Evolutionary conservation across 2,888 invertebrate genomes (phyloP).

Genomic region (Nesidiocoris tenuis): DNA sequence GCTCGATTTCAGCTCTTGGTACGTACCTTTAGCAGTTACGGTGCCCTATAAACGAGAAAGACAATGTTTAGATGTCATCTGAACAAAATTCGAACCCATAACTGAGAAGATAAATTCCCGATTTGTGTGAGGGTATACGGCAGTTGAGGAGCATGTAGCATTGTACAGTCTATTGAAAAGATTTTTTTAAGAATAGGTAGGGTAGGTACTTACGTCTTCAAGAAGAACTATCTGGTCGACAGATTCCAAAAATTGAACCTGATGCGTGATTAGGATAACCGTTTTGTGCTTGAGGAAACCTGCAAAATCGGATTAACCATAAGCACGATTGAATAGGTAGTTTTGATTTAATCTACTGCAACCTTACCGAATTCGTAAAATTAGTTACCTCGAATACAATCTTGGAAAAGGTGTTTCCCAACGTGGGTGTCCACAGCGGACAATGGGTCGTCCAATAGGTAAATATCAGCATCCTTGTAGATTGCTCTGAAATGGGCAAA

Average conservation of each 20-base stretch:
- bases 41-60: slow-evolving; percentile 56
- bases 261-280: slow-evolving; percentile 78
- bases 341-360: no score
- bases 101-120: no score
- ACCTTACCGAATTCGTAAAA: no score
- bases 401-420: slow-evolving; percentile 59
- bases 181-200: no score
- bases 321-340: no score
- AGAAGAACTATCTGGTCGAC: slow-evolving; percentile 62
- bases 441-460: slow-evolving; percentile 61
- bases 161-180: no score
- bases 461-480: slow-evolving; percentile 60
- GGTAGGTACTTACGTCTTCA: slow-evolving; percentile 56
- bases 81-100: no score
- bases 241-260: slow-evolving; percentile 72
- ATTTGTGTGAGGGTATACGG: no score
- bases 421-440: slow-evolving; percentile 61
- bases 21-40: slow-evolving; percentile 61
- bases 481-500: slow-evolving; percentile 56
- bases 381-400: slow-evolving; percentile 56
- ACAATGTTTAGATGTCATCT: no score
- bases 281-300: slow-evolving; percentile 66
- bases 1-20: slow-evolving; percentile 68
- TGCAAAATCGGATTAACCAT: no score
- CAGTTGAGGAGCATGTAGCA: no score